Base-by-base conservation (phyloP, 2,113 vertebrate species). In the Saimiri boliviensis region DNA sequence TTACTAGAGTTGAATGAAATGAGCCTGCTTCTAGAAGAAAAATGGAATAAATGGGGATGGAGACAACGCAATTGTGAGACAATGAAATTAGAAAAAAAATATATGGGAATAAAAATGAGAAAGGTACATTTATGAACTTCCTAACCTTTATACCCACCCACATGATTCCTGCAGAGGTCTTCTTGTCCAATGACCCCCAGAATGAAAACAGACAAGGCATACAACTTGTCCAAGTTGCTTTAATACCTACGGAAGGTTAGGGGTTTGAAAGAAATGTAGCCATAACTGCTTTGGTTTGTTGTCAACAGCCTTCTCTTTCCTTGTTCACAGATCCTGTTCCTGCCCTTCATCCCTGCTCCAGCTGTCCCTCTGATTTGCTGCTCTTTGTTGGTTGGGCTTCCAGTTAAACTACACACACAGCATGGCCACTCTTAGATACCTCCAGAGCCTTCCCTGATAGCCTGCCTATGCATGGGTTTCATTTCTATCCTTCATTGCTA, bases 371-470 rank as follows among this genome's bases (percentile, higher is more conserved):
- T 49, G 68, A 8, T 23, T 45, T n/a, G 32, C 42, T 12, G 68
- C 52, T 14, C 2, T 0, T 37, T 2, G 2, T 3, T 17, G 16
- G 3, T 3, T 17, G 20, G 19, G 54, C 9, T 91, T 45, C 56
- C 32, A 27, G 42, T 13, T 17, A 32, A 23, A 2, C 0, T 8
- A 2, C 32, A 11, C 37, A 11, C 8, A 32, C 19, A 30, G 4
- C 0, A 11, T 2, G 14, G 5, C 21, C 12, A 3, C 79, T 37
- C 30, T 19, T 5, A 58, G 49, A 47, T 27, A 8, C 6, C 4
- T 40, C 42, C 0, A 2, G 84, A 37, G 4, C 40, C 42, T 27
- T n/a, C 30, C 23, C 5, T 0, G 6, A 23, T 45, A 1, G n/a
- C 21, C 27, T 35, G 35, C 21, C 27, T 40, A 10, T 2, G 17